phyloP scores from a whole-genome alignment of 2,113 vertebrate species.

The Trogon melanurus region DNA sequence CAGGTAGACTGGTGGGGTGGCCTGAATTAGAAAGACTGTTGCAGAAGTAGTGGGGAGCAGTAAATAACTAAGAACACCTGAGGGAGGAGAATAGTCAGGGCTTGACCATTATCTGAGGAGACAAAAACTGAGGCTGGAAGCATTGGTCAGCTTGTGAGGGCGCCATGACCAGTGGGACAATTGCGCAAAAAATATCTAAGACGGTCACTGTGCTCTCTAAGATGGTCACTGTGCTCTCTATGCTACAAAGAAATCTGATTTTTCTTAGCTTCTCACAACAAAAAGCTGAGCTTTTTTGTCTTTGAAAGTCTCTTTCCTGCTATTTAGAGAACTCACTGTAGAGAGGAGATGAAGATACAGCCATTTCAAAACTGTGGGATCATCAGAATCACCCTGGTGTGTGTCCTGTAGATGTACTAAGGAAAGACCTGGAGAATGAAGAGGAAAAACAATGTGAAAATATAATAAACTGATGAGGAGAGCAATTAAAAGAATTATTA shows the following conservation, averaged over 20 bases:
- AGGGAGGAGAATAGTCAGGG: not conserved
- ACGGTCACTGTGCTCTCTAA: too few species aligned
- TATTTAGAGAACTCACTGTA: not conserved
- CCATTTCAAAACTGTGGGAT: not conserved
- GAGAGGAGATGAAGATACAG: not conserved
- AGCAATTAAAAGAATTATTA: not conserved
- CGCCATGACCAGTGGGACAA: not conserved
- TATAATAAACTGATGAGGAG: not conserved
- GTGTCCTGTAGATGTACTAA: not conserved
- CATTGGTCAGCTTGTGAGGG: not conserved
- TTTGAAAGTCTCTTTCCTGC: not conserved
- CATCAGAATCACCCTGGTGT: not conserved
- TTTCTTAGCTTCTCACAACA: not conserved
- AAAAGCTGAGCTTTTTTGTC: not conserved
- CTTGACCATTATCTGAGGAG: not conserved
- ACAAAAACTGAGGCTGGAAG: not conserved
- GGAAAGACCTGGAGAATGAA: not conserved
- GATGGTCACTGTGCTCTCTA: not conserved
- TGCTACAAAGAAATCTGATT: not conserved
- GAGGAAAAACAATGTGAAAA: not conserved
- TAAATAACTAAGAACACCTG: not conserved
- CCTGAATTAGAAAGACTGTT: not conserved
- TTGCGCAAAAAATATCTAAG: not conserved
- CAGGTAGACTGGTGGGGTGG: not conserved
- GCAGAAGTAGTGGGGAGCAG: not conserved